Evolutionary conservation across 2,113 vertebrate genomes (phyloP).

Genomic region (Gallinago jamesoni): DNA sequence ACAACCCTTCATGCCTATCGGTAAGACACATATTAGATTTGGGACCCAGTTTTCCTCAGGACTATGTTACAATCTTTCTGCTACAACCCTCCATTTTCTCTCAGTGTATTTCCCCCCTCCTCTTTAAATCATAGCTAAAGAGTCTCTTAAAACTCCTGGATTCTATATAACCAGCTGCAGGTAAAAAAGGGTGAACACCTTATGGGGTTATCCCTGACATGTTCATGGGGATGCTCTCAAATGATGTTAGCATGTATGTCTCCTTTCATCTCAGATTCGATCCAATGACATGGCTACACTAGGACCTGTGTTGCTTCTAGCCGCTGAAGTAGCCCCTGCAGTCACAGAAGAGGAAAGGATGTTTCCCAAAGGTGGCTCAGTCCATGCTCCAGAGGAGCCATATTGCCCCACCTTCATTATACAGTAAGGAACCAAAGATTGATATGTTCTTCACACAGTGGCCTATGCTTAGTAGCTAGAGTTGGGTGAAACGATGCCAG

Average conservation of each 20-base stretch:
- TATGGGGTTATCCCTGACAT: not conserved
- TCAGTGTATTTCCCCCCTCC: not conserved
- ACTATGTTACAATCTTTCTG: not conserved
- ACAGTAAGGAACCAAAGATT: not conserved
- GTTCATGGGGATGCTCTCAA: not conserved
- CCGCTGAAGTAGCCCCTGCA: not conserved
- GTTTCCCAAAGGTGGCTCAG: not conserved
- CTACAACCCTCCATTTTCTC: not conserved
- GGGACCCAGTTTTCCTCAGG: not conserved
- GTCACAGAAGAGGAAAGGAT: not conserved
- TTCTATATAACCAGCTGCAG: not conserved
- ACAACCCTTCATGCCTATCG: not conserved
- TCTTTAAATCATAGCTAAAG: not conserved
- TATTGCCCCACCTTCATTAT: not conserved
- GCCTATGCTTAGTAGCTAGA: not conserved
- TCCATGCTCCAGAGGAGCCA: not conserved
- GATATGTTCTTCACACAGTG: not conserved
- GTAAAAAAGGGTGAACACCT: not conserved
- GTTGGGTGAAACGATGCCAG: not conserved
- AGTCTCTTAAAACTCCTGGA: not conserved
- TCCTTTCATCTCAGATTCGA: not conserved
- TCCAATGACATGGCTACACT: not conserved
- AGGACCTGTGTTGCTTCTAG: not conserved
- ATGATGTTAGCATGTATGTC: not conserved
- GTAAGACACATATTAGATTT: not conserved